Evolutionary conservation across 37 sponge, comb jelly and placozoan species (phyloP).

Genomic region (Eunapius fragilis): DNA sequence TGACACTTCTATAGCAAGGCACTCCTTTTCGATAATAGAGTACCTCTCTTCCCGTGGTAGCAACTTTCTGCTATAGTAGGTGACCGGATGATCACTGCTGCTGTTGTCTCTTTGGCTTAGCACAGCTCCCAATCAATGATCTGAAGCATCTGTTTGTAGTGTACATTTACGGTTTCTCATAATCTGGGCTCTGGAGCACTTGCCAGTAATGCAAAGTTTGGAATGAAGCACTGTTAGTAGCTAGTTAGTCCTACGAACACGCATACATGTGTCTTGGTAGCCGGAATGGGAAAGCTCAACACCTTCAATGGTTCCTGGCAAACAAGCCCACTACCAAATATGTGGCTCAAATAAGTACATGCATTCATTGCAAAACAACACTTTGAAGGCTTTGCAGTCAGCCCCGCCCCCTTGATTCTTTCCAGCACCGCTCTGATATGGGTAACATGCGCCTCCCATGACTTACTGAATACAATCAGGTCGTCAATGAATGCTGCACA

Average conservation of each 20-base stretch:
- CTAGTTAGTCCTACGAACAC: not conserved
- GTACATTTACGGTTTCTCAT: not conserved
- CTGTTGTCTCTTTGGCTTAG: conserved; percentile 18
- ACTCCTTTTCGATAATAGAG: conserved; percentile 33
- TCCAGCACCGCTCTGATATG: conserved; percentile 36
- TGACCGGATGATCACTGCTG: conserved; percentile 32
- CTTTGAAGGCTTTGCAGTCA: conserved; percentile 58
- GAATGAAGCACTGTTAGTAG: too few relatives aligned
- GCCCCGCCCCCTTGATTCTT: conserved; percentile 18
- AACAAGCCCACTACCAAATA: conserved; percentile 41
- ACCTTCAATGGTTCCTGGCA: conserved; percentile 45
- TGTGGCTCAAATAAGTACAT: conserved; percentile 52
- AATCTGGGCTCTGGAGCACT: conserved; percentile 10
- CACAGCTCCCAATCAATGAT: conserved; percentile 38
- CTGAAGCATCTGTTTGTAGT: conserved; percentile 23
- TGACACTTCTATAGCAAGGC: conserved; percentile 5
- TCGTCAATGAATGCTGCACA: too few relatives aligned
- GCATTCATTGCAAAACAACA: conserved; percentile 56
- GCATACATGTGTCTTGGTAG: conserved; percentile 33
- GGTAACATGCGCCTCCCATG: conserved; percentile 10
- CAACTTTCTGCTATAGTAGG: conserved; percentile 29
- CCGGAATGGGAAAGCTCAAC: conserved; percentile 20
- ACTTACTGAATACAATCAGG: too few relatives aligned
- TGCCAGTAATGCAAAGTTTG: too few relatives aligned
- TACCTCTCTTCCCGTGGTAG: conserved; percentile 1